These are phyloP conservation scores for Austrolebias charrua DNA, from an alignment of 2,797 vertebrate species.

Conservation along the genomic window DNA sequence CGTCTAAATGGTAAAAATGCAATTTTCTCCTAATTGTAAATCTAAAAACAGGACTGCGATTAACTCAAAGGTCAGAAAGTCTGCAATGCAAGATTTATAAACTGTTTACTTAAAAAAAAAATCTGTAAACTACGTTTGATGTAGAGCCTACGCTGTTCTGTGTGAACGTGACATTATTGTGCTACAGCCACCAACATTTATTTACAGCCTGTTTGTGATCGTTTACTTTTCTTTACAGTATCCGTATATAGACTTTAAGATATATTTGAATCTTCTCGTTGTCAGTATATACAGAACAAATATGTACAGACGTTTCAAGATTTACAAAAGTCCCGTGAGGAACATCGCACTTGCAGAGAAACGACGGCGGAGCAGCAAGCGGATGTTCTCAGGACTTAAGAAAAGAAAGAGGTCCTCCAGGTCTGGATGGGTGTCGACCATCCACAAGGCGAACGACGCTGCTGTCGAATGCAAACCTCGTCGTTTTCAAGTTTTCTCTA, in stretches of 20 bases:
- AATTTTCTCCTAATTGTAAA: background rate
- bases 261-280: constrained; percentile 47
- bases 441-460: constrained; percentile 56
- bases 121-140: constrained; percentile 34
- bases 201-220: constrained; percentile 42
- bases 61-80: constrained; percentile 29
- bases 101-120: constrained; percentile 26
- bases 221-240: constrained; percentile 52
- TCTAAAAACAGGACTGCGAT: constrained; percentile 31
- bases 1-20: constrained; percentile 3
- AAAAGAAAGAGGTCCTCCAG: constrained; percentile 48
- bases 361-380: constrained; percentile 61
- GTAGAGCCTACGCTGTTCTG: constrained; percentile 30
- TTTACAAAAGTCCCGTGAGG: constrained; percentile 66
- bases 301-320: constrained; percentile 62
- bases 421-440: constrained; percentile 52
- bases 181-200: constrained; percentile 55
- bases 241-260: constrained; percentile 50
- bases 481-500: constrained; percentile 39
- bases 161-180: constrained; percentile 61
- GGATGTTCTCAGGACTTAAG: constrained; percentile 38
- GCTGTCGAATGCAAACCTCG: constrained; percentile 43
- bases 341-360: constrained; percentile 45
- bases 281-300: constrained; percentile 66
- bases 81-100: constrained; percentile 24